Evolutionary conservation across 2,113 vertebrate genomes (phyloP).

Genomic region (Bubo scandiacus): DNA sequence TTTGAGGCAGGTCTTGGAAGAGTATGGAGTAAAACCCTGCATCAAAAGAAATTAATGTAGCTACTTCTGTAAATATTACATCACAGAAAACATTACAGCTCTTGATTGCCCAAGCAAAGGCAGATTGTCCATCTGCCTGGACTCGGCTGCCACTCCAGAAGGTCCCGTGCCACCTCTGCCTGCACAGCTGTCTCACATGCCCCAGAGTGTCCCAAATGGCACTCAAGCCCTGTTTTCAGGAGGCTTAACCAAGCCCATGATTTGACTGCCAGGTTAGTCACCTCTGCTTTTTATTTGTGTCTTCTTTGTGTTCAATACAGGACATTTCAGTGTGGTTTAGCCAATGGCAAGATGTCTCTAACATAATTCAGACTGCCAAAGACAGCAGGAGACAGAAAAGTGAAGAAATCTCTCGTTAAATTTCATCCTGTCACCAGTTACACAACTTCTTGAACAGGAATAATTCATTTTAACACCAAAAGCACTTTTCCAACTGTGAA

Average conservation of each 20-base stretch:
- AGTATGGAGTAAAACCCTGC: neutral
- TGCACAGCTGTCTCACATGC: accelerated
- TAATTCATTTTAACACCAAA: neutral
- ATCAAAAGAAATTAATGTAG: neutral
- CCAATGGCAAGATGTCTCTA: neutral
- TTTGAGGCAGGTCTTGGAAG: neutral
- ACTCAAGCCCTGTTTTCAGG: neutral
- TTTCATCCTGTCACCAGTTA: neutral
- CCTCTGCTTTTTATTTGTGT: neutral
- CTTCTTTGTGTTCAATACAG: neutral
- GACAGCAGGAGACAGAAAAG: neutral
- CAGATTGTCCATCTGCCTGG: neutral
- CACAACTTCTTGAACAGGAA: neutral
- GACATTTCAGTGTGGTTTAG: neutral
- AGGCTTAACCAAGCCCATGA: neutral
- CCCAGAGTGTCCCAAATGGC: neutral
- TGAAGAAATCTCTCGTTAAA: neutral
- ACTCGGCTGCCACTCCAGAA: neutral
- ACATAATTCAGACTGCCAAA: neutral
- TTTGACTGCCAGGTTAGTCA: neutral
- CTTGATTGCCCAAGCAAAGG: neutral
- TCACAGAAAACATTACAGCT: neutral
- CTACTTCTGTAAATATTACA: neutral
- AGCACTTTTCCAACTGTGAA: neutral
- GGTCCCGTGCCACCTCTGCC: neutral